Conservation (phyloP, 1,140 invertebrate genomes). For the Drosophila rhopaloa region DNA sequence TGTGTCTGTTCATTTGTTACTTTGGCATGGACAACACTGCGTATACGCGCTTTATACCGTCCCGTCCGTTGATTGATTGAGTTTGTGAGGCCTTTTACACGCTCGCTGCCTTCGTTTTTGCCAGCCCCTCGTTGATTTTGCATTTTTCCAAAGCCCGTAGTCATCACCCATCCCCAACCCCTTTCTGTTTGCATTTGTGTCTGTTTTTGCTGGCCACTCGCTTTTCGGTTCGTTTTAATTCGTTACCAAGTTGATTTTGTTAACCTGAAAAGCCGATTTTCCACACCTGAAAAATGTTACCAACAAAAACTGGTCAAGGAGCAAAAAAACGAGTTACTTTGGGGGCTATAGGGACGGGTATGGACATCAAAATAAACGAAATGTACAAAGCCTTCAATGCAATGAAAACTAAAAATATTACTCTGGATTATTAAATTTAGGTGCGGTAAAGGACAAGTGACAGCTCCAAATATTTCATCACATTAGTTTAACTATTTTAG, state of each 20-base stretch:
- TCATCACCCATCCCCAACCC: neutral
- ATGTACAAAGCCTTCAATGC: neutral
- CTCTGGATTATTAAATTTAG: no score
- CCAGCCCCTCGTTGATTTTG: constrained; percentile 59
- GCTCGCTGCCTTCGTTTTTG: constrained; percentile 54
- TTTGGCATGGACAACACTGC: constrained; percentile 74
- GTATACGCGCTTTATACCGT: constrained; percentile 77
- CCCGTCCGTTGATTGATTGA: constrained; percentile 78
- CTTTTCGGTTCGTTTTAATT: constrained; percentile 45
- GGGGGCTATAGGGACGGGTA: no score
- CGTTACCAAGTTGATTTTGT: constrained; percentile 53
- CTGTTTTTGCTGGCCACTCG: constrained; percentile 25
- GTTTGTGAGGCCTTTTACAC: constrained; percentile 63
- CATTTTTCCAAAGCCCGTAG: constrained; percentile 22
- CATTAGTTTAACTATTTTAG: no score
- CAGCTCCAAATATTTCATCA: no score
- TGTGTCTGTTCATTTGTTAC: constrained; percentile 71
- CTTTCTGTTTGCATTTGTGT: constrained; percentile 28
- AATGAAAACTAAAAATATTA: no score
- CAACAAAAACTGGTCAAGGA: constrained; percentile 1
- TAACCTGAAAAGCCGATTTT: constrained; percentile 51
- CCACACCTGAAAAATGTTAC: constrained; percentile 24
- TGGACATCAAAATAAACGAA: neutral
- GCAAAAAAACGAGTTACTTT: constrained; percentile 2
- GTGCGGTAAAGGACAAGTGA: no score